A percentile compares a stretch with the other conserved stretches of the same genome.
phyloP scores from a whole-genome alignment of 2,888 invertebrate genomes.

The Eledona agricola region DNA sequence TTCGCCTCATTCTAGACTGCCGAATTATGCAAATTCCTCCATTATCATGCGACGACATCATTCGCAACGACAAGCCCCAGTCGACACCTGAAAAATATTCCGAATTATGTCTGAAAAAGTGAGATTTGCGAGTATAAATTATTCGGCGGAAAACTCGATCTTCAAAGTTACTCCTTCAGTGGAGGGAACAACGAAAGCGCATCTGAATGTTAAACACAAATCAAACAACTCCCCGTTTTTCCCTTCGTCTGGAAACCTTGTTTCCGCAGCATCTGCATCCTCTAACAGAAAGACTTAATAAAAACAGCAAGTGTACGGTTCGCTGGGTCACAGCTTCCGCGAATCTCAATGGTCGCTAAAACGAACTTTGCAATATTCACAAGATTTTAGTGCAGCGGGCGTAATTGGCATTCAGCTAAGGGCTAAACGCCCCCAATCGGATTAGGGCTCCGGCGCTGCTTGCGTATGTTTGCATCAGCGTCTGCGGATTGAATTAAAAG shows the following conservation, averaged over 20 bases:
- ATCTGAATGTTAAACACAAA: constrained; percentile 42
- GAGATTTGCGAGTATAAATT: constrained; percentile 19
- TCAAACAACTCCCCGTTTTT: constrained; percentile 39
- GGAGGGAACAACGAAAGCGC: constrained; percentile 43
- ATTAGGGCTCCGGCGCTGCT: background rate
- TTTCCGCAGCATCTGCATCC: constrained; percentile 21
- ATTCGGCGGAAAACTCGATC: constrained; percentile 23
- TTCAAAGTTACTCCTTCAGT: constrained; percentile 34
- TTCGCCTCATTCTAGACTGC: constrained; percentile 20
- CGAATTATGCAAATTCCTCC: constrained; percentile 24
- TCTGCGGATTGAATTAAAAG: too few relatives aligned
- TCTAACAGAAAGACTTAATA: constrained; percentile 19
- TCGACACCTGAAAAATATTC: constrained; percentile 28
- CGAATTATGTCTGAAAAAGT: constrained; percentile 29
- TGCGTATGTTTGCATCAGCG: constrained; percentile 2
- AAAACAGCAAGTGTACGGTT: constrained; percentile 13
- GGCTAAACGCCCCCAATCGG: background rate
- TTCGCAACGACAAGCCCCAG: constrained; percentile 14
- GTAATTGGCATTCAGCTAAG: background rate
- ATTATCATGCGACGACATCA: constrained; percentile 24
- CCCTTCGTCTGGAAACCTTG: constrained; percentile 29
- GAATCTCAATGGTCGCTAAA: too few relatives aligned
- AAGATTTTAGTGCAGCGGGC: constrained; percentile 1
- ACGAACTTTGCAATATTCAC: constrained; percentile 6
- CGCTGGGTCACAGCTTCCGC: constrained; percentile 5